Evolutionary conservation across 2,888 invertebrate genomes (phyloP), one percentile per base, ranked within the genome.

Genomic region (Drosophila paramelanica): DNA sequence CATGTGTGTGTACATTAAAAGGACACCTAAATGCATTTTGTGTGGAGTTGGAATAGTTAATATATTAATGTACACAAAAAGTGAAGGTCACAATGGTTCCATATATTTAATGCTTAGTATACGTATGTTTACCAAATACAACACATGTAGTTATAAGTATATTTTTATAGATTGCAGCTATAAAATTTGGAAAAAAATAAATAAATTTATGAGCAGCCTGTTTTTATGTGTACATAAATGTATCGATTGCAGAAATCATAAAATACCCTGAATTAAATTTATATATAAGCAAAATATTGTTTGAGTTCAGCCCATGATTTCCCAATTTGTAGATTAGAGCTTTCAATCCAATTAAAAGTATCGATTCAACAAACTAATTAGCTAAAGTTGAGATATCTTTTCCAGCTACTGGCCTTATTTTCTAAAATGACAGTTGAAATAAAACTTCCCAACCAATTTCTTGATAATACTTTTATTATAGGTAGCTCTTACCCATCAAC

Each of bases 21-120:
- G 69, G 62, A 68, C 62, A 59, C 43, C 73, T 58, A 39, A 59
- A 51, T 62, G 39, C 62, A 74, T 68, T 78, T 53, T 59, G 36
- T 59, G 36, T 45, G 41, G 23, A 59, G 42, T 62, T 53, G 42
- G 62, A 43, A 56, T 57, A 60, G 25, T 57, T 68, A 74, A 75
- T 79, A 46, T 52, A 38, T 58, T 57, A 78, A 74, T 67, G 61
- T 68, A 62, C 52, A 68, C 25, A 53, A n/a, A 10, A 59, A 68
- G 64, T 62, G 75, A 75, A 78, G 79, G 79, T 51, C 59, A 23
- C 23, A 45, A 46, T 25, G 51, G 31, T 31, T 13, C 17, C n/a
- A 5, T 27, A 11, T 23, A 33, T 39, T 17, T 13, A 43, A 39
- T 27, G 13, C 25, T 20, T 11, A 41, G 14, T 3, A 38, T 13